These are phyloP conservation scores for Agriopis marginaria DNA, from an alignment of 2,888 invertebrate species.

Conservation along the genomic window DNA sequence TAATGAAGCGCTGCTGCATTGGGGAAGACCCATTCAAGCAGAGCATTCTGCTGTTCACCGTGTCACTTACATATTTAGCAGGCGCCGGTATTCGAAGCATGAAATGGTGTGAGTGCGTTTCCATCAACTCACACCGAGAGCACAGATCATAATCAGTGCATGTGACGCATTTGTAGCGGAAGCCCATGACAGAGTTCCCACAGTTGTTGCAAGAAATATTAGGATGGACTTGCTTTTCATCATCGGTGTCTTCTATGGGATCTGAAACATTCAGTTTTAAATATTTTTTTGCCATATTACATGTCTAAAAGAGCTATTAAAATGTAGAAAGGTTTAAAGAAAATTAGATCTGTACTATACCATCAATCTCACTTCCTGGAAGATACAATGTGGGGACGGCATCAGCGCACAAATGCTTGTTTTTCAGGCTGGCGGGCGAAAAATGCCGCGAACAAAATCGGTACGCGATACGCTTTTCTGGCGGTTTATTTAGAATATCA, in stretches of 20 bases:
- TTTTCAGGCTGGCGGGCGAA: slow-evolving; percentile 62
- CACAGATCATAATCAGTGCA: slow-evolving; percentile 95
- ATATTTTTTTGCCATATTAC: too few relatives aligned
- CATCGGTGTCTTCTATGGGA: slow-evolving; percentile 46
- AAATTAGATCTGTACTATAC: slow-evolving; percentile 45
- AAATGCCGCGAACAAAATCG: slow-evolving; percentile 79
- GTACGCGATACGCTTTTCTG: slow-evolving; percentile 55
- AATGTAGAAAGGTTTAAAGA: not conserved
- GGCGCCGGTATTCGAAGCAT: slow-evolving; percentile 90
- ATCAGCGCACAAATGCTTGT: slow-evolving; percentile 66
- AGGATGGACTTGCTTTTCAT: slow-evolving; percentile 63
- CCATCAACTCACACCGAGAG: slow-evolving; percentile 89
- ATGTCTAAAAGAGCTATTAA: not conserved
- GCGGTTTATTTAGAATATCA: slow-evolving; percentile 62
- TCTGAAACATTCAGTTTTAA: slow-evolving; percentile 10
- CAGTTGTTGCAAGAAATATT: slow-evolving; percentile 92
- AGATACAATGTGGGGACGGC: slow-evolving; percentile 70
- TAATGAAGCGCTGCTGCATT: too few relatives aligned
- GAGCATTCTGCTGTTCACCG: too few relatives aligned
- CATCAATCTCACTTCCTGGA: slow-evolving; percentile 59
- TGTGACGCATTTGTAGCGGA: slow-evolving; percentile 93
- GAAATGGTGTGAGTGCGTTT: slow-evolving; percentile 90
- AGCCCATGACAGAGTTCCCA: slow-evolving; percentile 88
- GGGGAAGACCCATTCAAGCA: too few relatives aligned
- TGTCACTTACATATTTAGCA: slow-evolving; percentile 68